Evolutionary conservation across 2,113 vertebrate species (phyloP).

Genomic region (Pimephales promelas): DNA sequence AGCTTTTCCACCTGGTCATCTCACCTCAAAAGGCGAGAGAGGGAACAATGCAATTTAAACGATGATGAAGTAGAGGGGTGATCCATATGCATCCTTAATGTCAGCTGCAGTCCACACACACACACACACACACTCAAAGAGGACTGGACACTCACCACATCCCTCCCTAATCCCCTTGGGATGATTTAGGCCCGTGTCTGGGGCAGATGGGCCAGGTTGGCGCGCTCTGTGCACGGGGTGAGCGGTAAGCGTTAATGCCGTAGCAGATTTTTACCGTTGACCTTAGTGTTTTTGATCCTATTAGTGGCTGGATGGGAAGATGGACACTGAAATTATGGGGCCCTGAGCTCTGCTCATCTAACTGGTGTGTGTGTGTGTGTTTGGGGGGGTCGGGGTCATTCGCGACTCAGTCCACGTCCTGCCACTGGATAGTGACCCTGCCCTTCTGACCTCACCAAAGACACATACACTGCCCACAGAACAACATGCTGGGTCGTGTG

Average conservation of each 20-base stretch:
- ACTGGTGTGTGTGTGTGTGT: not conserved
- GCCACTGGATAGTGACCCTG: not conserved
- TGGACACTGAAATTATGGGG: conserved; percentile 71
- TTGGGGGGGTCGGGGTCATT: not conserved
- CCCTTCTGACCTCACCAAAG: not conserved
- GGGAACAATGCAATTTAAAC: conserved; percentile 69
- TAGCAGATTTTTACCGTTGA: conserved; percentile 58
- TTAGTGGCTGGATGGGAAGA: conserved; percentile 71
- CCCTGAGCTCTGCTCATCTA: conserved; percentile 14
- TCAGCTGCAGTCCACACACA: conserved; percentile 18
- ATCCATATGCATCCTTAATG: conserved; percentile 38
- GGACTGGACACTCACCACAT: conserved; percentile 38
- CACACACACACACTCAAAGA: conserved; percentile 20
- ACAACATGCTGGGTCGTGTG: not conserved
- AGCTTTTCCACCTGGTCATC: conserved; percentile 61
- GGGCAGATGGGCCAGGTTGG: conserved; percentile 71
- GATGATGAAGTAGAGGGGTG: conserved; percentile 56
- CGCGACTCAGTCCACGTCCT: conserved; percentile 20
- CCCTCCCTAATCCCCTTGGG: conserved; percentile 64
- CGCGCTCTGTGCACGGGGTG: conserved; percentile 63
- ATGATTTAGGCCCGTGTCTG: conserved; percentile 54
- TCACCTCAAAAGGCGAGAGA: conserved; percentile 67
- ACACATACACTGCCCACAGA: not conserved
- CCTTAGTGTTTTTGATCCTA: conserved; percentile 75
- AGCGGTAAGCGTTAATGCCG: conserved; percentile 49